Evolutionary conservation across 2,797 vertebrate genomes (phyloP), one percentile per base, ranked within the genome.

Genomic region (Petrocephalus sullivani): DNA sequence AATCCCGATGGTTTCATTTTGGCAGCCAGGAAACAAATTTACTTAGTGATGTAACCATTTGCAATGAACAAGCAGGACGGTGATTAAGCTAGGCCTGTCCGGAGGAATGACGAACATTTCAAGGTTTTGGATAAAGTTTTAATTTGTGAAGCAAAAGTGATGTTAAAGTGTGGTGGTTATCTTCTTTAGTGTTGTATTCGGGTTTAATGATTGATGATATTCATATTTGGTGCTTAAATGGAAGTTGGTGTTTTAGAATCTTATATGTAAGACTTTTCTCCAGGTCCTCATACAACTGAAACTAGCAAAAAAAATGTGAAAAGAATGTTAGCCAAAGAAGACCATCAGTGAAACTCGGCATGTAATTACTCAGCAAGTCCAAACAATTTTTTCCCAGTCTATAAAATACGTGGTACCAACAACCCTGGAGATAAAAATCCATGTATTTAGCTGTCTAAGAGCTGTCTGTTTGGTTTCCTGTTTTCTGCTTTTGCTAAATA

Each of bases 1-100:
- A 64, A 87, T 90, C 86, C 87, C 87, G 90, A 67, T 90, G 90
- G 92, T 91, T 92, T 93, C 90, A 90, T 92, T 83, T 91, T 93
- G 91, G 90, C 89, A 81, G 83, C 56, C 89, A n/a, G 81, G 91
- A 89, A 92, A 89, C 89, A 91, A 90, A 91, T 92, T 88, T 91
- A 85, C 89, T 58, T 58, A 90, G 91, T 90, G 88, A 90, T 90
- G 89, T 90, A 90, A 89, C 89, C 78, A 82, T 84, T 90, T 54
- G 51, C 87, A 67, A 19, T 14, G 89, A 41, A 58, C 78, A 53
- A 88, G 85, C 75, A 16, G 78, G 67, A 87, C 78, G 53, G 82
- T 84, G 87, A 89, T 90, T 89, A 92, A 90, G 85, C 86, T 85
- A 49, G 64, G 87, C n/a, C n/a, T 53, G 41, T 89, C 91, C 87